Percentiles rank a stretch among this genome's conserved stretches.
phyloP scores from a whole-genome alignment of 2,888 invertebrate species.

The Bellardia bayeri region DNA sequence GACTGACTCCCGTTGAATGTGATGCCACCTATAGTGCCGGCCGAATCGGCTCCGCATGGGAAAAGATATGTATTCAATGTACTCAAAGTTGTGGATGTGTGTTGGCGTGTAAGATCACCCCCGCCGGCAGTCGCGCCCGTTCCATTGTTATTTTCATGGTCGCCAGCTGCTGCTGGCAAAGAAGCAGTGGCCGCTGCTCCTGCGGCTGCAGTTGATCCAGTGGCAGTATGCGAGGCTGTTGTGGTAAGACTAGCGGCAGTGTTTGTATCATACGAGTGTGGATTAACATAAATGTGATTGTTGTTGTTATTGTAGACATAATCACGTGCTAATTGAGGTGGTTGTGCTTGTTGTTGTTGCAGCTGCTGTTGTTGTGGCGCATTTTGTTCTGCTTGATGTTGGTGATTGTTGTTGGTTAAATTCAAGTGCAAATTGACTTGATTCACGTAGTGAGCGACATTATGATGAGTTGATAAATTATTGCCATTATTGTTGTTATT shows the following conservation, averaged over 20 bases:
- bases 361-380: slow-evolving; percentile 63
- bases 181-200: slow-evolving; percentile 49
- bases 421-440: slow-evolving; percentile 78
- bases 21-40: slow-evolving; percentile 79
- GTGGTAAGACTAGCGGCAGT: slow-evolving; percentile 79
- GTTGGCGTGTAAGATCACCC: slow-evolving; percentile 78
- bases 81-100: slow-evolving; percentile 82
- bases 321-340: slow-evolving; percentile 64
- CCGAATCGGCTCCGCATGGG: slow-evolving; percentile 80
- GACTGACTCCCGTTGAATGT: slow-evolving; percentile 80
- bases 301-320: slow-evolving; percentile 78
- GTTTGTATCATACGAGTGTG: slow-evolving; percentile 82
- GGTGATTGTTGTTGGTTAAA: slow-evolving; percentile 74
- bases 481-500: slow-evolving; percentile 69
- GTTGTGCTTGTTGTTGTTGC: slow-evolving; percentile 72
- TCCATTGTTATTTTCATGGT: slow-evolving; percentile 76
- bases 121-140: slow-evolving; percentile 59
- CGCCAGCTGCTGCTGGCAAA: slow-evolving; percentile 42
- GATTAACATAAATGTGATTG: slow-evolving; percentile 83
- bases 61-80: slow-evolving; percentile 84
- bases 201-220: slow-evolving; percentile 77
- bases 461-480: slow-evolving; percentile 61
- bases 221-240: slow-evolving; percentile 75
- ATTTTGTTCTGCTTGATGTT: slow-evolving; percentile 58
- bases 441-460: slow-evolving; percentile 76